Conservation (phyloP, 2,797 vertebrate genomes). For the Ispidina lecontei region DNA sequence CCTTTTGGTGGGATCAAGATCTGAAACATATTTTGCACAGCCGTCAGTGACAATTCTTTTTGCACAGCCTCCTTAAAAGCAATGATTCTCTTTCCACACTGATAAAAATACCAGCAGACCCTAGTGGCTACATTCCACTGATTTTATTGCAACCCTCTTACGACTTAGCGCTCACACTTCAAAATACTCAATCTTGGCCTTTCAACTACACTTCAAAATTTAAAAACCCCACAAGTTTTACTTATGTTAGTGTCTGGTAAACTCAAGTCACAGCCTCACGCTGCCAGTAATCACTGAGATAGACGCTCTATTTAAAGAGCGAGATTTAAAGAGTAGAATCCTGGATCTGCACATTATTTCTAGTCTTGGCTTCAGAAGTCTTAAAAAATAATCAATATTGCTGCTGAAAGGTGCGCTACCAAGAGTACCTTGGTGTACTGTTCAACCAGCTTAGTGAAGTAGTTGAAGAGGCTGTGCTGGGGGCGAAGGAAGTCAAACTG, state of each 20-base stretch:
- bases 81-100: not conserved
- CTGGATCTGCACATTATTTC: accelerated
- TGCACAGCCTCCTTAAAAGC: not conserved
- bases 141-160: not conserved
- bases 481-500: slow-evolving; percentile 98
- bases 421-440: slow-evolving; percentile 94
- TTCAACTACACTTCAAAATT: not conserved
- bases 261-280: accelerated
- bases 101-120: not conserved
- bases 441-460: slow-evolving; percentile 98
- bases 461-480: slow-evolving; percentile 98
- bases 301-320: not conserved
- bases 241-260: too few species aligned
- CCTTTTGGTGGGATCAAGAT: slow-evolving; percentile 98
- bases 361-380: not conserved
- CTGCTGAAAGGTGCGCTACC: not conserved
- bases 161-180: not conserved
- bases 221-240: not conserved
- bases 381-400: not conserved
- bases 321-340: not conserved
- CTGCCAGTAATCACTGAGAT: accelerated
- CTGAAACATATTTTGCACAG: slow-evolving; percentile 73
- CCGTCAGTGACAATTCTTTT: not conserved
- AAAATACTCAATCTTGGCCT: not conserved
- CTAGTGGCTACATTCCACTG: not conserved